A percentile compares a stretch with the other conserved stretches of the same genome.
These are phyloP conservation scores for Lacanobia oleracea DNA, from an alignment of 2,888 invertebrate species.

Conservation along the genomic window DNA sequence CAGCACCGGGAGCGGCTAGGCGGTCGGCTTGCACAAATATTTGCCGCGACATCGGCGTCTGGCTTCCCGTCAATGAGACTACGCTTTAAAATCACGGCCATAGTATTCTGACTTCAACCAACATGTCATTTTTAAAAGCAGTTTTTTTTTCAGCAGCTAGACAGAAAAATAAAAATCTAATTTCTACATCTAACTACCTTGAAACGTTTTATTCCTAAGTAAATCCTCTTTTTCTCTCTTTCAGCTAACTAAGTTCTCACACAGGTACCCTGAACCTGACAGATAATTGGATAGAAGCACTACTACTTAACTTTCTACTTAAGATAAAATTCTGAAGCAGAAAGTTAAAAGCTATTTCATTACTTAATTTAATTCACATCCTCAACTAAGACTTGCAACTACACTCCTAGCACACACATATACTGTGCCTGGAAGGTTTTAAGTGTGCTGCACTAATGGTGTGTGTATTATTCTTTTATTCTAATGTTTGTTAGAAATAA, in stretches of 20 bases:
- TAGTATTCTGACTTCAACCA: background rate
- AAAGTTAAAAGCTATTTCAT: constrained; percentile 55
- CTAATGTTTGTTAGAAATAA: too few species aligned
- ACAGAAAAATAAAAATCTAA: constrained; percentile 4
- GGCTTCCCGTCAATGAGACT: constrained; percentile 44
- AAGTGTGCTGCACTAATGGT: background rate
- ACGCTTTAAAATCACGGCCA: constrained; percentile 10
- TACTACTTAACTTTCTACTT: constrained; percentile 47
- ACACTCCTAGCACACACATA: background rate
- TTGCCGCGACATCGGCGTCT: constrained; percentile 60
- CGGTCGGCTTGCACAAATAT: constrained; percentile 62
- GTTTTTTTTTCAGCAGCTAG: background rate
- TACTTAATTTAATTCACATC: constrained; percentile 50
- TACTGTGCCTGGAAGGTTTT: background rate
- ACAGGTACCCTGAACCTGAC: constrained; percentile 32
- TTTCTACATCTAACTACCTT: constrained; percentile 20
- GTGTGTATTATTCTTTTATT: too few species aligned
- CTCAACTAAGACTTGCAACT: constrained; percentile 15
- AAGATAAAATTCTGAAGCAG: constrained; percentile 35
- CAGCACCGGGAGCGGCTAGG: constrained; percentile 3
- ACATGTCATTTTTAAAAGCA: background rate
- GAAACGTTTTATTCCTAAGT: constrained; percentile 32
- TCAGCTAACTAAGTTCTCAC: constrained; percentile 29
- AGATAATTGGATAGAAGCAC: constrained; percentile 49
- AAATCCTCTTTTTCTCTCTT: constrained; percentile 12